Base-by-base conservation (phyloP, 2,888 invertebrate genomes). In the Drosophila parthenogenetica region DNA sequence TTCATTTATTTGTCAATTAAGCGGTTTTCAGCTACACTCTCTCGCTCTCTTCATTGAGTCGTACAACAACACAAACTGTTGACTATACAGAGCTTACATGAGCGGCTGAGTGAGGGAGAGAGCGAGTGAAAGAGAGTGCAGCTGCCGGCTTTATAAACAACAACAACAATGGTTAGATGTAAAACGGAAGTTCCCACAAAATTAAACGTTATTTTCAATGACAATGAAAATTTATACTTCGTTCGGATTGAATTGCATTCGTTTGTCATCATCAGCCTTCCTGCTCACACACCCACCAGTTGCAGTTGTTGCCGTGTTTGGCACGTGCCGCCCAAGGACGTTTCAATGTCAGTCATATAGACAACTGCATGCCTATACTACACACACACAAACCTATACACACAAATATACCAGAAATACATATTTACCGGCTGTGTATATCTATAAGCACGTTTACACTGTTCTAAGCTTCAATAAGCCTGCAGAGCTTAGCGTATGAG, bases 291-390 rank as follows among this genome's bases (percentile, higher is more conserved):
- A 53, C 63, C 68, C 62, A 73, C 67, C 62, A 65, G 63, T 60
- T 67, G 77, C 69, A 72, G 63, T 62, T 35, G 35, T 13, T 35
- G 35, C 13, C 13, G 35, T 35, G 25, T 19, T 53, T 29, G 73
- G 68, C 82, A 74, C 85, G 85, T 74, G 85, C 69, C 69, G 57
- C 61, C 61, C 88, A 89, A 89, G 89, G 88, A 84, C 88, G 65
- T 81, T 86, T 81, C 86, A 89, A 89, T 86, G 87, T 78, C 87
- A 79, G 59, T 51, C 32, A 54, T 35, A 69, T 17, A 54, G 51
- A 50, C 45, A 60, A 48, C 43, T 42, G 53, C 62, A 57, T 35
- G n/a, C 11, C 11, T 14, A 22, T n/a, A 32, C 8, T 35, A 25
- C 25, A 35, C 13, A 35, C 35, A 35, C 25, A 35, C 13, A n/a